Percentiles rank a stretch among this genome's conserved stretches.
Conservation (phyloP, 2,888 invertebrate species). For the Andrena bucephala region DNA sequence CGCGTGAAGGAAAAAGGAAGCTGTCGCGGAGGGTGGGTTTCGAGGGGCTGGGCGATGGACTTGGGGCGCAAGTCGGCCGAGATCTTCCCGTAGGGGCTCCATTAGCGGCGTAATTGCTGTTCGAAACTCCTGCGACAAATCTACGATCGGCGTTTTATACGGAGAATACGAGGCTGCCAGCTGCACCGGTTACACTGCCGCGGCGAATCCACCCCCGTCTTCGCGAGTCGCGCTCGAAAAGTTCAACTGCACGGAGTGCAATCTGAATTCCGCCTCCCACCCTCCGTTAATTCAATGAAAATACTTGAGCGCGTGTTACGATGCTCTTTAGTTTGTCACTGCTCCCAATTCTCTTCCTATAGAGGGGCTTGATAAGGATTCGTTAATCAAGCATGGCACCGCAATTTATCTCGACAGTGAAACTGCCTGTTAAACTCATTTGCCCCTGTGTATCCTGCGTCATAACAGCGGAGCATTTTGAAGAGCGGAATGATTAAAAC, state of each 20-base stretch:
- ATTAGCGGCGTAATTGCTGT: conserved; percentile 81
- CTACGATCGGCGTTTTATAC: conserved; percentile 74
- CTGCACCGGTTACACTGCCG: conserved; percentile 35
- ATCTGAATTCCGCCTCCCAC: conserved; percentile 1
- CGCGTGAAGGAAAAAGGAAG: conserved; percentile 45
- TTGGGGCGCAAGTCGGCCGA: conserved; percentile 71
- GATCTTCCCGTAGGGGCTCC: conserved; percentile 76
- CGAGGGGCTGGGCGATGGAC: conserved; percentile 42
- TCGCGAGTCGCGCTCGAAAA: background rate
- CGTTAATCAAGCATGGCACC: no score
- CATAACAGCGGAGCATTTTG: no score
- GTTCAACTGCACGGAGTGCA: background rate
- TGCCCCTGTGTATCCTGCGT: no score
- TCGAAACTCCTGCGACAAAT: conserved; percentile 80
- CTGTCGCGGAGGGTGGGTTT: conserved; percentile 19
- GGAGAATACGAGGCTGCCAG: conserved; percentile 35
- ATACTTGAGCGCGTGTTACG: background rate
- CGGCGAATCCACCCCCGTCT: conserved; percentile 39
- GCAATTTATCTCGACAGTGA: no score
- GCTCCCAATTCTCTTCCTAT: no score
- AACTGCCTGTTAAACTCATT: no score
- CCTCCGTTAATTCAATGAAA: background rate
- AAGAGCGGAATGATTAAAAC: no score
- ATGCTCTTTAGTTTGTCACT: no score
- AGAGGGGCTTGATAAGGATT: no score